phyloP scores from a whole-genome alignment of 1,140 invertebrate genomes.

The Bombus waltoni region DNA sequence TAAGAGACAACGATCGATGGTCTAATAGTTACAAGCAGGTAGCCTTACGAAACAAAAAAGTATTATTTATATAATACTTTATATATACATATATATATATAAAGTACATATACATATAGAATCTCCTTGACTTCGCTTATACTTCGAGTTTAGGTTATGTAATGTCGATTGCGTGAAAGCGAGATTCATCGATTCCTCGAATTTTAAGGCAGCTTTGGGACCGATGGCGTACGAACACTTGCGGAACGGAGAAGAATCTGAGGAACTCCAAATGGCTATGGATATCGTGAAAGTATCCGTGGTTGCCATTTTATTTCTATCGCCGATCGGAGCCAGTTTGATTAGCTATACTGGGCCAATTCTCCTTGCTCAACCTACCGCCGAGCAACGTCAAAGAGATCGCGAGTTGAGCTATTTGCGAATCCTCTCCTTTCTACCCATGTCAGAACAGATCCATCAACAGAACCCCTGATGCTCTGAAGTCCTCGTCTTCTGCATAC shows the following conservation, averaged over 20 bases:
- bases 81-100: too few relatives aligned
- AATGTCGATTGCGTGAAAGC: too few relatives aligned
- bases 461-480: neutral
- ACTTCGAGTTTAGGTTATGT: neutral
- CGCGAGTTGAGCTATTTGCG: slow-evolving; percentile 72
- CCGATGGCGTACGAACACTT: slow-evolving; percentile 76
- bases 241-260: slow-evolving; percentile 15
- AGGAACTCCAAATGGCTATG: slow-evolving; percentile 69
- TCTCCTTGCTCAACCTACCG: slow-evolving; percentile 69
- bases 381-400: slow-evolving; percentile 67
- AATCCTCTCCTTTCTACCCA: slow-evolving; percentile 71
- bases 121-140: neutral
- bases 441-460: neutral
- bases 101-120: too few relatives aligned
- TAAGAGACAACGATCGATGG: too few relatives aligned
- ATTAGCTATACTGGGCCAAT: slow-evolving; percentile 75
- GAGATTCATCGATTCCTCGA: neutral
- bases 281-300: slow-evolving; percentile 76
- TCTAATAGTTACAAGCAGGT: too few relatives aligned
- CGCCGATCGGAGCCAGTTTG: slow-evolving; percentile 74
- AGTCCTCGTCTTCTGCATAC: neutral
- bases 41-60: too few relatives aligned
- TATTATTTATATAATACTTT: too few relatives aligned
- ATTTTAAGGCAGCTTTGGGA: slow-evolving; percentile 74
- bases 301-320: slow-evolving; percentile 74